Base-by-base conservation (phyloP, 1,140 invertebrate species). In the Proales similis region DNA sequence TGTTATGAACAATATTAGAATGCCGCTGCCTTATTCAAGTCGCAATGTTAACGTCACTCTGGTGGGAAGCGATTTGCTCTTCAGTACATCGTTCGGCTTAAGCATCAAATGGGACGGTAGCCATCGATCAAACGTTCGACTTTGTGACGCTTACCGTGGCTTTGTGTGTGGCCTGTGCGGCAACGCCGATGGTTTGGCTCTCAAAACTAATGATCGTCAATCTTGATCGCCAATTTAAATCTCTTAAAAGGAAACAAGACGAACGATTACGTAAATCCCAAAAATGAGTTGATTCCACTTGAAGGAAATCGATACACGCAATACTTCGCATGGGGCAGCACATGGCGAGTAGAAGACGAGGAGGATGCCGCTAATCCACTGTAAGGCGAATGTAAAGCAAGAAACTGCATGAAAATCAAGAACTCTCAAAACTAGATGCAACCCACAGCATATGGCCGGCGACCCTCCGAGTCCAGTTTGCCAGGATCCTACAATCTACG, bases 341-440 rank as follows among this genome's bases (percentile, higher is more conserved):
- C 26, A 26, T 57, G 51, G 51, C 39, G 51, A 57, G 51, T 57
- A 36, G 14, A n/a, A n/a, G n/a, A n/a, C n/a, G n/a, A n/a, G n/a
- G n/a, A n/a, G n/a, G n/a, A n/a, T n/a, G n/a, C n/a, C n/a, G n/a
- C n/a, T n/a, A n/a, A n/a, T n/a, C n/a, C n/a, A n/a, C n/a, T n/a
- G n/a, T n/a, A n/a, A n/a, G n/a, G n/a, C n/a, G n/a, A n/a, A n/a
- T n/a, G n/a, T n/a, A n/a, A n/a, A n/a, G n/a, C n/a, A n/a, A n/a
- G n/a, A n/a, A n/a, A n/a, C n/a, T n/a, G n/a, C n/a, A n/a, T n/a
- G n/a, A n/a, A n/a, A n/a, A n/a, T n/a, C n/a, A n/a, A n/a, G n/a
- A n/a, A n/a, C n/a, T n/a, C n/a, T n/a, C n/a, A n/a, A n/a, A n/a
- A n/a, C n/a, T n/a, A n/a, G n/a, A n/a, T n/a, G n/a, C n/a, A n/a